Base-by-base conservation (phyloP, 1,140 invertebrate species). In the Drosophila gunungcola region DNA sequence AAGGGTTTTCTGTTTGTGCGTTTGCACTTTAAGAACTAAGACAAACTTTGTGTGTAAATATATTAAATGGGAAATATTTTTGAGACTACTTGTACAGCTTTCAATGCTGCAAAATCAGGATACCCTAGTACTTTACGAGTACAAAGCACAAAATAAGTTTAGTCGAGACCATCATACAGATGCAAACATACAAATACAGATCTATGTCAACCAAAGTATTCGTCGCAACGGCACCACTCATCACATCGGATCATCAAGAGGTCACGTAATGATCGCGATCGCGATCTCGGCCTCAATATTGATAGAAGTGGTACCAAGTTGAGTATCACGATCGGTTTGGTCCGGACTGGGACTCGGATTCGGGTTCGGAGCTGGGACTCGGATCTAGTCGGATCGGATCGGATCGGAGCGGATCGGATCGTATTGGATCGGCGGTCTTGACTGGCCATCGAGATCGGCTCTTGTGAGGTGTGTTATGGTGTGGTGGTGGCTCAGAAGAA, bases 371-470 rank as follows among this genome's bases (percentile, higher is more conserved):
- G 4, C 9, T 41, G 4, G 25, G 11, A 43, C n/a, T 52, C 52
- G 36, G 12, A 27, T 54, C 21, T 12, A 3, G 21, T 54, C 12
- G 52, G 11, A 2, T 53, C 11, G 16, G 11, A 25, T 54, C 2
- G 21, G 11, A 21, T 53, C 11, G 16, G 11, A 25, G 41, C 2
- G 21, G 11, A 21, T 25, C 3, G 52, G 4, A 27, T 60, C 12
- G n/a, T 5, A 61, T 32, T 25, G 58, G 34, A 58, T 42, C 45
- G 29, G 2, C 52, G 11, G 11, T 21, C 34, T 77, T 41, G 75
- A 57, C 67, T 79, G 76, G 78, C 54, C 62, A 32, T 32, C 29
- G 63, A 75, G 78, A 74, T 80, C 72, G 72, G 48, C 45, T 48
- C 45, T 51, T 51, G 48, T 51, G 48, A 12, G 43, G 43, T 46